Base-by-base conservation (phyloP, 2,888 invertebrate species). In the Drosophila yooni region DNA sequence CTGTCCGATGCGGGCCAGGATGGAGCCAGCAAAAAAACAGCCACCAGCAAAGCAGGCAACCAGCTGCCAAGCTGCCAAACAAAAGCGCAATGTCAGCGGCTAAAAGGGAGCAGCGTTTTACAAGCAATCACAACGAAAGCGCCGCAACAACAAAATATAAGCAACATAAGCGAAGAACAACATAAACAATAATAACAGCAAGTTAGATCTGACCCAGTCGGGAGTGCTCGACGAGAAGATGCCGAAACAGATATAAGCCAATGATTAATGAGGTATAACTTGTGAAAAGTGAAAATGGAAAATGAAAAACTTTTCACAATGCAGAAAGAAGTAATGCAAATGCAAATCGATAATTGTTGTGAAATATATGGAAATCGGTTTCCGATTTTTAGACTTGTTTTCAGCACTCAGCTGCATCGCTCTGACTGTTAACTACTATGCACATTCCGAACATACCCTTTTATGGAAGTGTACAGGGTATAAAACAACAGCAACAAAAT, bases 81-180 rank as follows among this genome's bases (percentile, higher is more conserved):
- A 87, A 88, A 89, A 81, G 82, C 82, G 88, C 85, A 81, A 57
- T 74, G 89, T 84, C 83, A 84, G 83, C 89, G 60, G 54, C 65
- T 38, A 6, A 50, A 48, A 70, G 70, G 46, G 69, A 48, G 48
- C 67, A 52, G 61, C 68, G 66, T 62, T 53, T 53, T 68, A 66
- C 66, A 70, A 70, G 63, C 59, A 70, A 75, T 58, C 68, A 63
- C 61, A 46, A 46, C 46, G 15, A 46, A 25, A 46, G 25, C 46
- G 15, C 7, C 46, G 68, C 54, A 52, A 38, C 59, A 13, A 56
- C 54, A 67, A 52, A 51, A 56, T 15, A 43, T 57, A 58, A 56
- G 40, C 63, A 46, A 46, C 7, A 46, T 7, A 15, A 25, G 21
- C 46, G 15, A 46, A 4, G 15, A 25, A 25, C 38, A 38, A 8